These are phyloP conservation scores for Fulica atra DNA, from an alignment of 2,113 vertebrate species.

Conservation along the genomic window DNA sequence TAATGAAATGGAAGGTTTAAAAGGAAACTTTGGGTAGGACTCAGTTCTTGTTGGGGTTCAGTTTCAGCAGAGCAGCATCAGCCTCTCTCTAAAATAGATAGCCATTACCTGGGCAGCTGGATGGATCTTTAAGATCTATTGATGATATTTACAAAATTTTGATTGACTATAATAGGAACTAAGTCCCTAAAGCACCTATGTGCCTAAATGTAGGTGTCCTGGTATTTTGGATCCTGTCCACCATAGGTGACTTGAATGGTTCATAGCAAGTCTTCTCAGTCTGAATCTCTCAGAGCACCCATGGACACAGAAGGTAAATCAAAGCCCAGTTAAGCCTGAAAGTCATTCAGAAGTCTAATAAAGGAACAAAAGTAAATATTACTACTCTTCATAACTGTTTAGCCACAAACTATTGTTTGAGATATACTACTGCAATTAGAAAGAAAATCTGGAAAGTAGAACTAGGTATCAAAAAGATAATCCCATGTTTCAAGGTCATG, in stretches of 20 bases:
- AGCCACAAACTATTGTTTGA: neutral
- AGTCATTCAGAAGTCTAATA: neutral
- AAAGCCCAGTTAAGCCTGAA: neutral
- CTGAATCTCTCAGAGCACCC: neutral
- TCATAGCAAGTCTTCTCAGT: neutral
- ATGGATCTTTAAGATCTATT: neutral
- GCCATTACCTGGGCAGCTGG: neutral
- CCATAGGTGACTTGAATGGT: accelerated
- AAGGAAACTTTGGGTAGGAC: neutral
- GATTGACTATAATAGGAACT: neutral
- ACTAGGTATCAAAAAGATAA: neutral
- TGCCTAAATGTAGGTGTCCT: neutral
- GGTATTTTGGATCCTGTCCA: neutral
- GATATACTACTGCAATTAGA: neutral
- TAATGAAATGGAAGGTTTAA: neutral
- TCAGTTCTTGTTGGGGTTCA: neutral
- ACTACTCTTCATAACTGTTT: neutral
- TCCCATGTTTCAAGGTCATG: neutral
- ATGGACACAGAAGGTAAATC: neutral
- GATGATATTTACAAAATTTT: neutral
- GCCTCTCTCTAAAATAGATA: neutral
- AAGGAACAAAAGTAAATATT: neutral
- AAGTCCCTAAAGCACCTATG: neutral
- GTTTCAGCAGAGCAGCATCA: neutral
- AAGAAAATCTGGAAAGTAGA: neutral